Base-by-base conservation (phyloP, 2,888 invertebrate genomes). In the Serrognathus titanus region DNA sequence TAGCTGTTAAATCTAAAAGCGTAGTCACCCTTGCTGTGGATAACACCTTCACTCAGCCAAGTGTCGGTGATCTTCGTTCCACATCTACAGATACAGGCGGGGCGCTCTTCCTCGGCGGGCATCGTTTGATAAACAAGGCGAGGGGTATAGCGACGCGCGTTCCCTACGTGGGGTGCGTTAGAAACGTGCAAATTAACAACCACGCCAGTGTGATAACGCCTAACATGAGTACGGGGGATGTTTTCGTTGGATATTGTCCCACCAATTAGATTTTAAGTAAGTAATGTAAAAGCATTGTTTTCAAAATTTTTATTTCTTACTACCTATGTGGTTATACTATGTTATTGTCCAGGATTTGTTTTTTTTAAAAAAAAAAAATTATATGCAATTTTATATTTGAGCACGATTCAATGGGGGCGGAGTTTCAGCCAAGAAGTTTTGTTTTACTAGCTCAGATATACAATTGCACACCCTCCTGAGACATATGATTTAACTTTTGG, bases 81-180 rank as follows among this genome's bases (percentile, higher is more conserved):
- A 85, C 16, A 80, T 84, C 86, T 0, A 91, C 94, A 0, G 87
- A 90, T 68, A 94, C 94, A 0, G 86, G 86, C 31, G 88, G 93
- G 59, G 91, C 94, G 0, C 80, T 98, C 36, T 97, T 90, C 77
- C 82, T 98, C 68, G 98, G 98, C 13, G 97, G 97, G 0, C 90
- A 95, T 76, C 87, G 88, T 1, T 79, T 82, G 53, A 63, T 76
- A 11, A 64, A 69, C 47, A 72, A 70, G 61, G 71, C 82, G 0
- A 78, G 85, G 35, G 95, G 94, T 1, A 83, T 92, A 3, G 81
- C 82, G 39, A 88, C 91, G 0, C 80, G 82, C 10, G 81, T 84
- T 24, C 87, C 88, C 8, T 97, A 85, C 76, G 86, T 90, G 38
- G 92, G 94, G 16, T 92, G 94, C 72, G 86, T 95, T 46, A 83